Base-by-base conservation (phyloP, 1,140 invertebrate genomes). In the Laupala kohalensis region DNA sequence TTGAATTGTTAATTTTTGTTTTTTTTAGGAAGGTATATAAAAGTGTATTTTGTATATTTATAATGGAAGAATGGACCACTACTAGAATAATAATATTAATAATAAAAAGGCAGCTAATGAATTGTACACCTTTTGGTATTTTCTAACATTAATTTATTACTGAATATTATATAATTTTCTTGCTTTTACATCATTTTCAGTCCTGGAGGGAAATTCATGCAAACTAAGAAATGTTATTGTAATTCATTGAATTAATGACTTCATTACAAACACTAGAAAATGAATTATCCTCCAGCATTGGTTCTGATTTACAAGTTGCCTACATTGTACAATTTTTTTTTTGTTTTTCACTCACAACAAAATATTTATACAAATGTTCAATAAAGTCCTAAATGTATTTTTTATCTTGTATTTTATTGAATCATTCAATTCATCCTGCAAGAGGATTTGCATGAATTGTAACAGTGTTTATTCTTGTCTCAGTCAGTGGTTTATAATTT, bases 381-480 rank as follows among this genome's bases (percentile, higher is more conserved):
- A 53, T 53, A 53, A 53, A 53, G 9, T 53, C 9, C 37, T 53
- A 53, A 53, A 53, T 53, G 37, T 53, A 53, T 53, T 53, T 53
- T 53, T 53, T 53, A 1, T 19, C 37, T 13, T 2, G 37, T 13
- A 53, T 53, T 53, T 69, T 5, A 5, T 53, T 53, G 6, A 69
- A 69, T 53, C 28, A n/a, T 70, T 19, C 6, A 69, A 28, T 29
- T 84, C 80, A 91, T 73, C 84, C 86, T 63, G 96, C 96, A 76
- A 98, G 81, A 26, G 96, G 96, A 87, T 99, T 98, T 23, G 96
- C 95, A 86, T 98, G 96, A 79, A 99, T 96, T 12, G 94, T 97
- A 19, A 97, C 85, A 76, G 85, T 88, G 77, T 93, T 94, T 73
- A 98, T 91, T 80, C 88, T 88, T 15, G 88, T 91, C 77, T 97